Evolutionary conservation across 2,797 vertebrate species (phyloP).

Genomic region (Labeo calbasu): DNA sequence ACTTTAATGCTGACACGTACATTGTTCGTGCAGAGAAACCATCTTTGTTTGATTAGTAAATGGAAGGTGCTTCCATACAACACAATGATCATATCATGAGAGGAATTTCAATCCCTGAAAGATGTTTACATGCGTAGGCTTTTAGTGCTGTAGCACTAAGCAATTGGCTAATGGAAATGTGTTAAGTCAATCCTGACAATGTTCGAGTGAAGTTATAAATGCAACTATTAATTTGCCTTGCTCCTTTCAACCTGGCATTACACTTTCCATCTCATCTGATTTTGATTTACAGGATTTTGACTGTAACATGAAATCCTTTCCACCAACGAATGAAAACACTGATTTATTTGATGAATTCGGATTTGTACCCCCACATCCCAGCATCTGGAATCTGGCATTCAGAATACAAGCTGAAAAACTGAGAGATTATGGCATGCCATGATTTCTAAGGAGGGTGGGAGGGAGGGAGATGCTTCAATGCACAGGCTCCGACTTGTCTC

Average conservation of each 20-base stretch:
- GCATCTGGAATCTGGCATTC: constrained; percentile 21
- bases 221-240: constrained; percentile 40
- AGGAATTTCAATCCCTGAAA: constrained; percentile 23
- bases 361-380: constrained; percentile 5
- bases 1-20: too few relatives aligned
- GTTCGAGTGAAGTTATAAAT: constrained; percentile 41
- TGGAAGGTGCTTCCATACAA: not conserved
- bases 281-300: constrained; percentile 51
- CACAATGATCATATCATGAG: constrained; percentile 5
- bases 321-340: constrained; percentile 3
- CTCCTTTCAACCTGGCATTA: constrained; percentile 39
- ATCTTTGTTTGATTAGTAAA: constrained; percentile 11
- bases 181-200: constrained; percentile 43
- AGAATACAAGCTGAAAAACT: constrained; percentile 9
- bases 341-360: constrained; percentile 1
- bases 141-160: constrained; percentile 29
- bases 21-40: not conserved
- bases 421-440: constrained; percentile 25
- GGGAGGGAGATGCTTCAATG: constrained; percentile 44
- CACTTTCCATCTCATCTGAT: constrained; percentile 55
- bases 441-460: constrained; percentile 3
- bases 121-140: constrained; percentile 43
- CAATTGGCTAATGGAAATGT: constrained; percentile 54
- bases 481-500: constrained; percentile 54
- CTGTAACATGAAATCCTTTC: constrained; percentile 32